phyloP scores from a whole-genome alignment of 2,888 invertebrate genomes.

The Steromphala cineraria region DNA sequence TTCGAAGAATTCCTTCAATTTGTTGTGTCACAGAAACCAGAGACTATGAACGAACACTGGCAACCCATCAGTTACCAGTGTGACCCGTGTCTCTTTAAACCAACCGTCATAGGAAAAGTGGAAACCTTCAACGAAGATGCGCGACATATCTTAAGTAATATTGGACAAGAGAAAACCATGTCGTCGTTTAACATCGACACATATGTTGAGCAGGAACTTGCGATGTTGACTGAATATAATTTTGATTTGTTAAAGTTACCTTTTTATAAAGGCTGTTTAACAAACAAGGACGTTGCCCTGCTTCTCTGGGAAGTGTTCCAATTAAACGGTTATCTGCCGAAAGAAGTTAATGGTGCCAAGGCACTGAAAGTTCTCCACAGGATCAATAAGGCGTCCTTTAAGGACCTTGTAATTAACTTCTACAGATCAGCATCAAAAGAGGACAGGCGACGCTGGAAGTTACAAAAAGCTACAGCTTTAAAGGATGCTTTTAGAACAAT shows the following conservation, averaged over 20 bases:
- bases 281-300: neutral
- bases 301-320: slow-evolving; percentile 32
- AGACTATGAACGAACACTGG: slow-evolving; percentile 36
- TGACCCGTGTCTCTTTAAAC: slow-evolving; percentile 32
- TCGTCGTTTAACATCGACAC: slow-evolving; percentile 1
- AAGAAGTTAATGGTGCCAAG: slow-evolving; percentile 9
- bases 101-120: slow-evolving; percentile 36
- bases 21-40: neutral
- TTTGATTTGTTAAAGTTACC: slow-evolving; percentile 17
- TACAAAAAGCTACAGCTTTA: slow-evolving; percentile 25
- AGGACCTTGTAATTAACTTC: neutral
- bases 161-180: neutral
- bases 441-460: neutral
- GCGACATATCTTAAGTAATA: slow-evolving; percentile 8
- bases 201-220: slow-evolving; percentile 26
- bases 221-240: slow-evolving; percentile 28
- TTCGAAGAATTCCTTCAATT: slow-evolving; percentile 28
- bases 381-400: neutral
- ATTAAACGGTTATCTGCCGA: slow-evolving; percentile 29
- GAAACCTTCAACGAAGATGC: slow-evolving; percentile 34
- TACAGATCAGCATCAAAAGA: slow-evolving; percentile 13
- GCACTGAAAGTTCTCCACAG: neutral
- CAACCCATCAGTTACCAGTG: slow-evolving; percentile 29
- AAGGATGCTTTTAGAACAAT: slow-evolving; percentile 22
- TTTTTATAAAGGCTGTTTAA: slow-evolving; percentile 13